Conservation (phyloP, 2,113 vertebrate genomes). For the Xenopus borealis region DNA sequence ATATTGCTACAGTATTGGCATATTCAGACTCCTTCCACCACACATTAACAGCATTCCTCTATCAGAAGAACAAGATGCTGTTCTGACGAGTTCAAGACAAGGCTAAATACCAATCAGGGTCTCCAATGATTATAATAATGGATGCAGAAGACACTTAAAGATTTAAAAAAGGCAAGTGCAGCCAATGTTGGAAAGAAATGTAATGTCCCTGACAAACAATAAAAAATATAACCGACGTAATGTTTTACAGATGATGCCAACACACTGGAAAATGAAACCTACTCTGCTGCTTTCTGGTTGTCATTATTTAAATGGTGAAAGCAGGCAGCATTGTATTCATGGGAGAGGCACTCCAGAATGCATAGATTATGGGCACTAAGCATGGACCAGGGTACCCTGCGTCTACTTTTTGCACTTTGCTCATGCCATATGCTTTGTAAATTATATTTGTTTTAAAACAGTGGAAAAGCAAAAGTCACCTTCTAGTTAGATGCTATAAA, state of each 20-base stretch:
- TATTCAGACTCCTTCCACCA: constrained; percentile 3
- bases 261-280: no score
- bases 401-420: no score
- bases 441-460: no score
- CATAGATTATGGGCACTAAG: no score
- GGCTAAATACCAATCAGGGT: constrained; percentile 42
- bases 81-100: constrained; percentile 24
- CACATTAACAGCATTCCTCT: constrained; percentile 24
- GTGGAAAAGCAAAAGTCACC: no score
- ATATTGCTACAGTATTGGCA: constrained; percentile 9
- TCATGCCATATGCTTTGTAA: no score
- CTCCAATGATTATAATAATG: constrained; percentile 30
- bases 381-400: no score
- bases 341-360: no score
- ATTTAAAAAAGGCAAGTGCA: constrained; percentile 3
- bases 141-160: constrained; percentile 22
- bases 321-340: no score
- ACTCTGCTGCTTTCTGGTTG: no score
- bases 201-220: background rate
- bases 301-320: background rate
- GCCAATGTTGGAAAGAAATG: constrained; percentile 4
- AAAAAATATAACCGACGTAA: background rate
- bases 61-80: constrained; percentile 20
- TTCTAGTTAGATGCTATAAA: no score
- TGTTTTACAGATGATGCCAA: background rate